These are phyloP conservation scores for Chironex yamaguchii DNA, from an alignment of 30 jellyfish, hydroid and myxozoan species.

Conservation along the genomic window DNA sequence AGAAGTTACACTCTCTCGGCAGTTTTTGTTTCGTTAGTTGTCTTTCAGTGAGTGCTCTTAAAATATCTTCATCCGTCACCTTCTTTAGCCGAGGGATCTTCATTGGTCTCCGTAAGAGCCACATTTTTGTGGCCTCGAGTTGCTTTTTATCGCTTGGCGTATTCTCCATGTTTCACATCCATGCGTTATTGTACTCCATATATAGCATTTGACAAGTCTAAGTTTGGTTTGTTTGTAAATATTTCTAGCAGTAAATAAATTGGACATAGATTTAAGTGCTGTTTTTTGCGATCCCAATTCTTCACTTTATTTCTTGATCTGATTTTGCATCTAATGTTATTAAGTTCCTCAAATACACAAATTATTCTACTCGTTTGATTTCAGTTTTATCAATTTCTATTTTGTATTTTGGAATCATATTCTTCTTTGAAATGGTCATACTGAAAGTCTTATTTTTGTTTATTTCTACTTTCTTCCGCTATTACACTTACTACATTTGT, in stretches of 20 bases:
- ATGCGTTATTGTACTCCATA: conserved; percentile 16
- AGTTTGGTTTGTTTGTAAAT: conserved; percentile 19
- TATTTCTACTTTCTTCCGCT: conserved; percentile 7
- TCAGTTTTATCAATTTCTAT: conserved; percentile 9
- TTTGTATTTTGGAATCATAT: conserved; percentile 2
- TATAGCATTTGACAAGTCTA: conserved; percentile 31
- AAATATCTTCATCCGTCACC: conserved; percentile 14
- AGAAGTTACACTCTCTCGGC: not conserved
- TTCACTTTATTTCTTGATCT: conserved; percentile 2
- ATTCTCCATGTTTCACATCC: conserved; percentile 57
- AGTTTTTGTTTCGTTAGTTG: not conserved
- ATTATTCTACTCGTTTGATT: conserved; percentile 20
- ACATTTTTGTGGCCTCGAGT: conserved; percentile 24
- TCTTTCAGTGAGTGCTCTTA: not conserved
- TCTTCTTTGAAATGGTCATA: not conserved
- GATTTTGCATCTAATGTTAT: conserved; percentile 11
- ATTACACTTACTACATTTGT: conserved; percentile 7
- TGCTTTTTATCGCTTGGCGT: conserved; percentile 10
- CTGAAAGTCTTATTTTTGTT: not conserved
- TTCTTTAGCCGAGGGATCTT: conserved; percentile 28
- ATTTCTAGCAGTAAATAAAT: conserved; percentile 1
- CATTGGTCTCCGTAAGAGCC: conserved; percentile 10
- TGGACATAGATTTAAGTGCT: conserved; percentile 14
- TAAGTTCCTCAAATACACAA: conserved; percentile 9
- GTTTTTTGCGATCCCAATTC: conserved; percentile 23